Evolutionary conservation across 2,797 vertebrate species (phyloP).

Genomic region (Trachops cirrhosus): DNA sequence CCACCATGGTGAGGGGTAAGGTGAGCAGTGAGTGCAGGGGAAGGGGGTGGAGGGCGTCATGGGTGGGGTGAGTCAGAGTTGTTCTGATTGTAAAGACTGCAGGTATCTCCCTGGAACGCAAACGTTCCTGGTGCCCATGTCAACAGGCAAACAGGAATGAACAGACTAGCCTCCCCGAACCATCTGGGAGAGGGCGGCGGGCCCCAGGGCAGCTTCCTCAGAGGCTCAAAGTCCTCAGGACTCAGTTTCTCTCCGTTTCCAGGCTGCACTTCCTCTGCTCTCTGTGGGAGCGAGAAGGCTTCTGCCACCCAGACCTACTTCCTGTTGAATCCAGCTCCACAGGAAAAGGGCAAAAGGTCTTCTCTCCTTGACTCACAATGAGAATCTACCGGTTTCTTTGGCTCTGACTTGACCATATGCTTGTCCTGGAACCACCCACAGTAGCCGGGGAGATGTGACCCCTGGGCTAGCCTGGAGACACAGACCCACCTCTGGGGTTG

Average conservation of each 20-base stretch:
- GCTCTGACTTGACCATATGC: neutral
- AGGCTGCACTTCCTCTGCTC: neutral
- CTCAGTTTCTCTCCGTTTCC: neutral
- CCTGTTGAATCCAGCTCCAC: neutral
- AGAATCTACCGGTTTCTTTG: neutral
- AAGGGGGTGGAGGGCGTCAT: neutral
- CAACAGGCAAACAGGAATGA: neutral
- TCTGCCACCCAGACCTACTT: neutral
- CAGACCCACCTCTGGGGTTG: neutral
- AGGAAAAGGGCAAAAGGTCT: neutral
- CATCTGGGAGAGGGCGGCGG: rapidly evolving
- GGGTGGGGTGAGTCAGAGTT: neutral
- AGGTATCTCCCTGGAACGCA: neutral
- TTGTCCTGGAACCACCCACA: neutral
- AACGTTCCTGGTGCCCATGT: neutral
- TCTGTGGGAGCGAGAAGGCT: rapidly evolving
- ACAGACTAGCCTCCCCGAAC: too few relatives aligned
- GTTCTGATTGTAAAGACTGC: neutral
- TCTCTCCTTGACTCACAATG: neutral
- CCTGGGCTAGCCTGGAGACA: neutral
- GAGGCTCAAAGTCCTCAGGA: neutral
- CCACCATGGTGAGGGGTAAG: neutral
- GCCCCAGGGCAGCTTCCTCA: rapidly evolving
- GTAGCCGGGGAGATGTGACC: neutral
- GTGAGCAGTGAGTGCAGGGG: neutral